phyloP scores from a whole-genome alignment of 1,140 invertebrate species.

The Heliconius himera region DNA sequence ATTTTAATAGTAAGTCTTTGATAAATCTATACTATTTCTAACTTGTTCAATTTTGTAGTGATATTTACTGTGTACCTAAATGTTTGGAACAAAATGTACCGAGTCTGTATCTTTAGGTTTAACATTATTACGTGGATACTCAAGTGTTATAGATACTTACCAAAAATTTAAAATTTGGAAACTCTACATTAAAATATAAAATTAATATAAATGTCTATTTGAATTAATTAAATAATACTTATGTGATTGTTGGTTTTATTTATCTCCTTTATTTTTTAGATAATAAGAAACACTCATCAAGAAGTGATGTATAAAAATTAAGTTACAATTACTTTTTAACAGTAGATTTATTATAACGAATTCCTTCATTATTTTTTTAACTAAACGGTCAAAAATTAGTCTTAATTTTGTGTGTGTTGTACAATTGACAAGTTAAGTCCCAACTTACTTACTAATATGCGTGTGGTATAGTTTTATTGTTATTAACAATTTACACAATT shows the following conservation, averaged over 20 bases:
- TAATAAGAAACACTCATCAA: neutral
- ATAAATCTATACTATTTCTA: conserved; percentile 80
- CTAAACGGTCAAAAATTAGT: too few species aligned
- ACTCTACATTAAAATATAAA: conserved; percentile 76
- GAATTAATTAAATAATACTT: conserved; percentile 77
- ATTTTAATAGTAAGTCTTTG: conserved; percentile 74
- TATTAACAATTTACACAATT: too few species aligned
- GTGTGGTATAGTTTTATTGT: too few species aligned
- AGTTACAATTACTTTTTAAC: too few species aligned
- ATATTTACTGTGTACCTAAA: conserved; percentile 80
- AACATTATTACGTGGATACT: conserved; percentile 66
- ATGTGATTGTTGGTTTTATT: conserved; percentile 71
- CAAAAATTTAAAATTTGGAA: conserved; percentile 78
- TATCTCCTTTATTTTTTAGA: conserved; percentile 12
- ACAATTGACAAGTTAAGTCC: too few species aligned
- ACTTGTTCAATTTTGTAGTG: conserved; percentile 81
- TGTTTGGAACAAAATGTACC: conserved; percentile 78
- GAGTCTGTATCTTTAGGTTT: conserved; percentile 75
- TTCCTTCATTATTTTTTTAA: too few species aligned
- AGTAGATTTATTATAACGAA: too few species aligned
- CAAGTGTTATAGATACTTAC: conserved; percentile 46
- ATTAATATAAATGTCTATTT: conserved; percentile 80
- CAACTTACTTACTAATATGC: too few species aligned
- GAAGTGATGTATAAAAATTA: too few species aligned
- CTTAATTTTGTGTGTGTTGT: too few species aligned